Percentiles rank a stretch among this genome's conserved stretches.
Evolutionary conservation across 2,888 invertebrate species (phyloP).

Genomic region (Norana najaformis): DNA sequence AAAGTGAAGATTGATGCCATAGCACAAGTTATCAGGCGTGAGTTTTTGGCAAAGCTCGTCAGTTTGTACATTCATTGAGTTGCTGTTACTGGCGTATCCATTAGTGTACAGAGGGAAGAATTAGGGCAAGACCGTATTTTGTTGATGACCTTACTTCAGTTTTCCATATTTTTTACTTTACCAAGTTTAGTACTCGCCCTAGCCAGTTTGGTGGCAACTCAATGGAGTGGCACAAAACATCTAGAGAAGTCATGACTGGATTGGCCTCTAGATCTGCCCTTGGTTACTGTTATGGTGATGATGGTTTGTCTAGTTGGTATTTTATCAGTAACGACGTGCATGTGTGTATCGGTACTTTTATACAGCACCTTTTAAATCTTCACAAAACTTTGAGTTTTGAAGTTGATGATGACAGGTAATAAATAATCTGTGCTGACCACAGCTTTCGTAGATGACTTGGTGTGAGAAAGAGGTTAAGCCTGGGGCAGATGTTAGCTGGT

Average conservation of each 20-base stretch:
- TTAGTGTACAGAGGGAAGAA: not conserved
- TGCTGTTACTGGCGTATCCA: not conserved
- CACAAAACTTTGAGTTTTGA: not conserved
- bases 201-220: not conserved
- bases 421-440: no score
- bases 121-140: not conserved
- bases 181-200: not conserved
- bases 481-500: not conserved
- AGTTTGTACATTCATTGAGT: accelerated
- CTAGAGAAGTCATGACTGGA: no score
- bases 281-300: not conserved
- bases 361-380: not conserved
- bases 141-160: not conserved
- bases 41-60: not conserved
- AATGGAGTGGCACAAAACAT: not conserved
- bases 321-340: not conserved
- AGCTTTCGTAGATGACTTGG: no score
- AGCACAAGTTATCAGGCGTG: no score
- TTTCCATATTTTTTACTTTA: not conserved
- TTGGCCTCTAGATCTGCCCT: not conserved
- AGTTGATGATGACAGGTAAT: not conserved
- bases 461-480: no score
- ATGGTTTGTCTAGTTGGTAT: not conserved
- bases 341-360: not conserved
- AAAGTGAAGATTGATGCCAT: no score